Evolutionary conservation across 1,140 invertebrate genomes (phyloP).

Genomic region (Neotoxoptera formosana): DNA sequence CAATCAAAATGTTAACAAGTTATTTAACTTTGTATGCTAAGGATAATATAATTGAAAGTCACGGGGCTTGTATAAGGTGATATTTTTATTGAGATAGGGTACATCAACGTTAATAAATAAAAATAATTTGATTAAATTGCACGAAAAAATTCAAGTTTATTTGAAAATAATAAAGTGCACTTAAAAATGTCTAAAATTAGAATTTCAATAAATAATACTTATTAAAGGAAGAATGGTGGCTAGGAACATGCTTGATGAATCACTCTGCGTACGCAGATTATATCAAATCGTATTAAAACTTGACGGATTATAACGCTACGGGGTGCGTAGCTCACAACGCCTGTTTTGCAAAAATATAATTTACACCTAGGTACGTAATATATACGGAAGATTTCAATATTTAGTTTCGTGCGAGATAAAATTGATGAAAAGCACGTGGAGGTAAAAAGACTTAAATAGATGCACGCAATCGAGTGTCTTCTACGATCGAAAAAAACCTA

Average conservation of each 20-base stretch:
- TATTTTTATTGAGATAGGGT: too few relatives aligned
- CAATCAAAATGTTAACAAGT: too few relatives aligned
- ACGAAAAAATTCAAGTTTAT: too few relatives aligned
- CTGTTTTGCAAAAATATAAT: background rate
- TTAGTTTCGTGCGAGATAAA: background rate
- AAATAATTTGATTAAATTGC: too few relatives aligned
- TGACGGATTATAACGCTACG: background rate
- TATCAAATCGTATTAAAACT: background rate
- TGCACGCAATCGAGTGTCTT: background rate
- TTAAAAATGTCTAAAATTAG: background rate
- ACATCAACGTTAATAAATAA: too few relatives aligned
- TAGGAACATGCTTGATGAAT: background rate
- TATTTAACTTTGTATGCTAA: too few relatives aligned
- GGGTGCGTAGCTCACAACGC: background rate
- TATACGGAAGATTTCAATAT: background rate
- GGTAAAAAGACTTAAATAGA: background rate
- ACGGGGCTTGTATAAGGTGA: too few relatives aligned
- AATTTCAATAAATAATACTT: background rate
- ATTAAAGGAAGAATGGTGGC: background rate
- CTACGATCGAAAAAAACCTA: background rate
- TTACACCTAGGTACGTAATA: background rate
- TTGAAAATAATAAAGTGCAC: background rate
- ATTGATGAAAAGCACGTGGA: background rate
- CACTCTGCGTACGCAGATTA: background rate
- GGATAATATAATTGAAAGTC: too few relatives aligned